Conservation (phyloP, 2,797 vertebrate genomes). For the Pipistrellus kuhlii region DNA sequence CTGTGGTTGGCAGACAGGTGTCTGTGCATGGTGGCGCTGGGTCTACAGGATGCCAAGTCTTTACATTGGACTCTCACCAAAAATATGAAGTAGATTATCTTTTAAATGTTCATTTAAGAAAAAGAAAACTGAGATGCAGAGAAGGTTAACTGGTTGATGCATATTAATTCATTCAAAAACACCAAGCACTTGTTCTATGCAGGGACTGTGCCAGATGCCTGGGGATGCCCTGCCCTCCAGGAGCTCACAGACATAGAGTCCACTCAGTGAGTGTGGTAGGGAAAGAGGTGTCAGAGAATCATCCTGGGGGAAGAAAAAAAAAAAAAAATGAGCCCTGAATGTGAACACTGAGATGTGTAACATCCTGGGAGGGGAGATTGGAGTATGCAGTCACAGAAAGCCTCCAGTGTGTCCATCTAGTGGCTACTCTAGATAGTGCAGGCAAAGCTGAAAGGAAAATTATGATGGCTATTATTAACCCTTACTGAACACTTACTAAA, state of each 20-base stretch:
- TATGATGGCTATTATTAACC: neutral
- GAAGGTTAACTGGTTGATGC: neutral
- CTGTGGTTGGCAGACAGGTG: neutral
- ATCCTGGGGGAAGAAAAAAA: neutral
- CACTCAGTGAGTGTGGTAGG: neutral
- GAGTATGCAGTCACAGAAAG: neutral
- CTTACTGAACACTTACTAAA: neutral
- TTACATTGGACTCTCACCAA: neutral
- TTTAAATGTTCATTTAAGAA: neutral
- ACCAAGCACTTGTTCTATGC: neutral
- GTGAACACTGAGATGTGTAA: neutral
- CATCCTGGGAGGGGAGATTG: too few species aligned
- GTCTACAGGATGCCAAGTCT: neutral
- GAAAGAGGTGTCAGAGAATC: neutral
- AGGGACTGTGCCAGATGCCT: neutral
- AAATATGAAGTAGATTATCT: neutral
- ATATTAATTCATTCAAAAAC: neutral
- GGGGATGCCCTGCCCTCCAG: neutral
- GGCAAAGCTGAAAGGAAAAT: neutral
- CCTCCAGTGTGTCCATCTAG: conserved; percentile 21
- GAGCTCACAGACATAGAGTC: neutral
- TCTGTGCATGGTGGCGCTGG: neutral
- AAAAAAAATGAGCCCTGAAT: neutral
- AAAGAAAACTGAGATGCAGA: neutral
- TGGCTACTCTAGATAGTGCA: neutral